Base-by-base conservation (phyloP, 1,140 invertebrate genomes). In the Cydia fagiglandana region DNA sequence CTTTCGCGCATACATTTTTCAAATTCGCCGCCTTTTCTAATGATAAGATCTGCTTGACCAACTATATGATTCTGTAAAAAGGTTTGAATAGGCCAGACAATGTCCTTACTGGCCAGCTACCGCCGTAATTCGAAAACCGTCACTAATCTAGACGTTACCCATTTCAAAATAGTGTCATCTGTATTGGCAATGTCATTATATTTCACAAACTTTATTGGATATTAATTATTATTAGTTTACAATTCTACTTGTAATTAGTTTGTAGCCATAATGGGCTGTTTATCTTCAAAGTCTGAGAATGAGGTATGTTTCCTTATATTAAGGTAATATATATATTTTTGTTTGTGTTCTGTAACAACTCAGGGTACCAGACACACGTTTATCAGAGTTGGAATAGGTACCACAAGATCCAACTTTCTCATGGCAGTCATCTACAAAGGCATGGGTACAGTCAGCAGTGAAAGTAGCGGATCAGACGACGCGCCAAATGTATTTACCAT, bases 151-250 rank as follows among this genome's bases (percentile, higher is more conserved):
- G 83, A 86, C 80, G 84, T 84, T 61, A 38, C 75, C 64, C 34
- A 77, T 90, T 68, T 88, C 82, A 86, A 88, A 89, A 79, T 78
- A 74, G 74, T 88, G 87, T 87, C 88, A 87, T 66, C 80, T 84
- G 85, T 89, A 50, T 89, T 88, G 79, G 86, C 88, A 78, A 91
- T 91, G 89, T 85, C 82, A 84, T 86, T 88, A 88, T 87, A 86
- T 79, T 87, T 77, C 70, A 77, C 28, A 83, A 83, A 83, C 75
- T 86, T 87, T 83, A 82, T 84, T 84, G 79, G 75, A 64, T 76
- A 83, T 79, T 83, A 78, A 81, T 84, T 84, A 86, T 82, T 70
- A 70, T 24, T 68, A 75, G 81, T 87, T 78, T 83, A 84, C 77
- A 85, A 77, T 84, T 78, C 76, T 77, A 79, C 80, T 81, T 81